These are phyloP conservation scores for Oryzias sinensis DNA, from an alignment of 2,797 vertebrate genomes.

Conservation along the genomic window DNA sequence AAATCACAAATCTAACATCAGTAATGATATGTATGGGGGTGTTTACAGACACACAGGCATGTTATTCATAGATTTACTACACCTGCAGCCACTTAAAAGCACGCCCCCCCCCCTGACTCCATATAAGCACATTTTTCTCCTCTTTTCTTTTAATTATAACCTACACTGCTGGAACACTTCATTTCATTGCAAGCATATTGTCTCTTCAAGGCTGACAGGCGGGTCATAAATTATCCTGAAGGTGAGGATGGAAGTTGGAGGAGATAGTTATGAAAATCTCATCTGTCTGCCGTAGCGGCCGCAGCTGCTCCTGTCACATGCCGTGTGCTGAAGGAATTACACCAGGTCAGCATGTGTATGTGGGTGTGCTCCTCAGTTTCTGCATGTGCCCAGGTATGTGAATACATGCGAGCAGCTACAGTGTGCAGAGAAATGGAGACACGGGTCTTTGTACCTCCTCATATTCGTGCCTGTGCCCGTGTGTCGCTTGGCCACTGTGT, in stretches of 20 bases:
- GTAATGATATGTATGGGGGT: slow-evolving; percentile 41
- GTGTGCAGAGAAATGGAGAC: slow-evolving; percentile 22
- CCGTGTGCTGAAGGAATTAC: slow-evolving; percentile 87
- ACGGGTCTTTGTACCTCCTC: slow-evolving; percentile 29
- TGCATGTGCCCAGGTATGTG: slow-evolving; percentile 25
- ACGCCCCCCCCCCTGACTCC: slow-evolving; percentile 33
- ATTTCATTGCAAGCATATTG: slow-evolving; percentile 99
- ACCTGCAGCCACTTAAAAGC: not conserved
- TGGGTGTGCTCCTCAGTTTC: slow-evolving; percentile 28
- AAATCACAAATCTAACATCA: slow-evolving; percentile 50
- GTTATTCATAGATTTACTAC: slow-evolving; percentile 7
- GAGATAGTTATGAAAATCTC: slow-evolving; percentile 99
- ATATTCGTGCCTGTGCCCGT: slow-evolving; percentile 25
- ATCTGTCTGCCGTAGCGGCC: slow-evolving; percentile 97
- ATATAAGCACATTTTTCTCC: slow-evolving; percentile 75
- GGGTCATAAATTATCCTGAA: slow-evolving; percentile 99
- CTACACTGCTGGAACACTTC: slow-evolving; percentile 95
- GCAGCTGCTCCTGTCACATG: slow-evolving; percentile 98
- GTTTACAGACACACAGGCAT: slow-evolving; percentile 31
- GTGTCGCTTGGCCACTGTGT: slow-evolving; percentile 44
- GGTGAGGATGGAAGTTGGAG: slow-evolving; percentile 97
- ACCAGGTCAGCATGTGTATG: slow-evolving; percentile 75
- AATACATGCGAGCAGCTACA: slow-evolving; percentile 39
- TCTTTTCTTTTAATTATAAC: slow-evolving; percentile 97
- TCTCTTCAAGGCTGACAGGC: slow-evolving; percentile 95